Evolutionary conservation across 2,888 invertebrate species (phyloP).

Genomic region (Meliscaeva auricollis): DNA sequence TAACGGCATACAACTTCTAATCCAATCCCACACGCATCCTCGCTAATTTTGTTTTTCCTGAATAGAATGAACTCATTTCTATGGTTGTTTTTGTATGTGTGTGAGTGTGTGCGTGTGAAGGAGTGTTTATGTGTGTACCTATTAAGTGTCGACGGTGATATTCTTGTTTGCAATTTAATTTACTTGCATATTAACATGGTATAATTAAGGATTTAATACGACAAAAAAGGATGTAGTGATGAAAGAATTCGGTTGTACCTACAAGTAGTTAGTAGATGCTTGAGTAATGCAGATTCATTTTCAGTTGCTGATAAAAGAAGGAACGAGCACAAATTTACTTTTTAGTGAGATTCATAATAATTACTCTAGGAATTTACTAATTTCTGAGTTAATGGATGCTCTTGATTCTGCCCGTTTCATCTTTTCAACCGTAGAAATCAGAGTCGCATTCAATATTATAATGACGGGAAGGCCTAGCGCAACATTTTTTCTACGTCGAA

Average conservation of each 20-base stretch:
- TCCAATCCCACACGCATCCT: conserved; percentile 31
- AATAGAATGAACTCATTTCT: neutral
- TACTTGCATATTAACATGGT: conserved; percentile 57
- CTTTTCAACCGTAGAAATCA: conserved; percentile 5
- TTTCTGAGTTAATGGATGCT: conserved; percentile 63
- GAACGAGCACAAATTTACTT: conserved; percentile 49
- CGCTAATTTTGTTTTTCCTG: conserved; percentile 22
- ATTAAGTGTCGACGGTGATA: conserved; percentile 15
- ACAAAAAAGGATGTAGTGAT: conserved; percentile 25
- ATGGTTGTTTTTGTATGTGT: neutral
- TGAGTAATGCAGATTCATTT: conserved; percentile 63
- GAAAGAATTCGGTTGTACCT: conserved; percentile 45
- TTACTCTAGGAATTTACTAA: conserved; percentile 71
- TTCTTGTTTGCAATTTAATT: conserved; percentile 63
- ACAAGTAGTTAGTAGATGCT: neutral
- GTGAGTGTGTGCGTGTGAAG: neutral
- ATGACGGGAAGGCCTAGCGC: neutral
- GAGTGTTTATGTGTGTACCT: neutral
- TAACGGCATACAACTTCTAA: conserved; percentile 35
- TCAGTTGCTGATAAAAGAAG: conserved; percentile 3
- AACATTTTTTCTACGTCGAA: too few relatives aligned
- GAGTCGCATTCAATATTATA: neutral
- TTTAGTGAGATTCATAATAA: conserved; percentile 68
- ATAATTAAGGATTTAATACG: conserved; percentile 42
- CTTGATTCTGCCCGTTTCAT: conserved; percentile 18